Evolutionary conservation across 2,113 vertebrate genomes (phyloP), one percentile per base, ranked within the genome.

Genomic region (Geococcyx californianus): DNA sequence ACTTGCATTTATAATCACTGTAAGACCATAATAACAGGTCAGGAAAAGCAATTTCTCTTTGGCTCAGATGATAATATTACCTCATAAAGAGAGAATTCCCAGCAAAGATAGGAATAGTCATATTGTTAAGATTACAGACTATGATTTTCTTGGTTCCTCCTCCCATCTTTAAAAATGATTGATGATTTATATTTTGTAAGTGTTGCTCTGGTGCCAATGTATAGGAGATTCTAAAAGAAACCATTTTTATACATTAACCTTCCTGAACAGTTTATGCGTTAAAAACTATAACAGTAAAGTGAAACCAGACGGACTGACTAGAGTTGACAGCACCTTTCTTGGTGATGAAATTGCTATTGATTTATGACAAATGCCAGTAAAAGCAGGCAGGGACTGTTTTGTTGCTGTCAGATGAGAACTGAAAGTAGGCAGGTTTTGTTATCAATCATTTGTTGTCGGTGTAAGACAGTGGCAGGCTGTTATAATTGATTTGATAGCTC

Each of bases 321-420:
- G 94, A 98, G 96, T 96, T 96, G 97, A 98, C 97, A 97, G 96
- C 96, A 97, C 96, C 92, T 98, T 98, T 97, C 96, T 95, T 80
- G 97, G 86, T 98, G 97, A 98, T 98, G 97, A 99, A 98, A 99
- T 98, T 98, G 98, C 97, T 98, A 98, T 98, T 99, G 99, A 99
- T 99, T 99, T 99, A 99, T 99, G 98, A 98, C 98, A 98, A 98
- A 98, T 98, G 98, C 98, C 98, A 97, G 97, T 96, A 94, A 97
- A 97, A 98, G 98, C 96, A 96, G 85, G 97, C 96, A 97, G 97
- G 93, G 96, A 97, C 98, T 98, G 98, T 98, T 98, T 98, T 98
- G 98, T 98, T 98, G 98, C 98, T 98, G 98, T 99, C 98, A 98
- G 95, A 98, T 98, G 97, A 97, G 97, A 98, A 97, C 98, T 97